phyloP scores from a whole-genome alignment of 2,888 invertebrate species.

The Enchytraeus crypticus region DNA sequence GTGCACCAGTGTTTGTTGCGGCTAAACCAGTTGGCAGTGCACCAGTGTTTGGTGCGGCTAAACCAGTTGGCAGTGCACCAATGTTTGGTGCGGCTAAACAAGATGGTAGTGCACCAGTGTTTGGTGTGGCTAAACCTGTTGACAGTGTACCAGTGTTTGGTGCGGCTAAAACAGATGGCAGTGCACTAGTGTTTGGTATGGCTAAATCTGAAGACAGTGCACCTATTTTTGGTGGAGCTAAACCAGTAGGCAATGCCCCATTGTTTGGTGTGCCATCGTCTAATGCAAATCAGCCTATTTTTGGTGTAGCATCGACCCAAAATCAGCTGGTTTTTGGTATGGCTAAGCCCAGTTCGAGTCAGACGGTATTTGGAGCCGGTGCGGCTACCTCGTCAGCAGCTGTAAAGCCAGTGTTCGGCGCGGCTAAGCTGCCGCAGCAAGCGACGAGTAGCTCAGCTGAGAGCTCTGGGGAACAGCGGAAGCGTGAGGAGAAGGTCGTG shows the following conservation, averaged over 20 bases:
- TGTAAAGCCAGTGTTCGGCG: not conserved
- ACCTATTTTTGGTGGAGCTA: no score
- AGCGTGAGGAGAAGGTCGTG: not conserved
- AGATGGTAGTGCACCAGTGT: not conserved
- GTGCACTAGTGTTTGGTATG: no score
- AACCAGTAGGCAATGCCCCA: no score
- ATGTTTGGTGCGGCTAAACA: not conserved
- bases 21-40: not conserved
- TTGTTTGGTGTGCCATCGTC: not conserved
- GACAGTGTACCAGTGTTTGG: not conserved
- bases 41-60: not conserved
- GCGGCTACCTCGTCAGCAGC: no score
- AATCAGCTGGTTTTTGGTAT: no score
- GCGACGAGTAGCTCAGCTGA: not conserved
- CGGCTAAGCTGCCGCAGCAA: not conserved
- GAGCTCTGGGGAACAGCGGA: not conserved
- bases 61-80: not conserved
- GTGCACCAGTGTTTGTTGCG: not conserved
- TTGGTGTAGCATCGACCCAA: no score
- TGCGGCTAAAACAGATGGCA: no score
- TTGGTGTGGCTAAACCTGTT: not conserved
- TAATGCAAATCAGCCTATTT: not conserved
- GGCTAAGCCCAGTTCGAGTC: no score
- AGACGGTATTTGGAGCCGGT: no score
- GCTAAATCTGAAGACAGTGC: no score